A percentile compares a stretch with the other conserved stretches of the same genome.
phyloP scores from a whole-genome alignment of 2,113 vertebrate species.

The Coregonus clupeaformis region DNA sequence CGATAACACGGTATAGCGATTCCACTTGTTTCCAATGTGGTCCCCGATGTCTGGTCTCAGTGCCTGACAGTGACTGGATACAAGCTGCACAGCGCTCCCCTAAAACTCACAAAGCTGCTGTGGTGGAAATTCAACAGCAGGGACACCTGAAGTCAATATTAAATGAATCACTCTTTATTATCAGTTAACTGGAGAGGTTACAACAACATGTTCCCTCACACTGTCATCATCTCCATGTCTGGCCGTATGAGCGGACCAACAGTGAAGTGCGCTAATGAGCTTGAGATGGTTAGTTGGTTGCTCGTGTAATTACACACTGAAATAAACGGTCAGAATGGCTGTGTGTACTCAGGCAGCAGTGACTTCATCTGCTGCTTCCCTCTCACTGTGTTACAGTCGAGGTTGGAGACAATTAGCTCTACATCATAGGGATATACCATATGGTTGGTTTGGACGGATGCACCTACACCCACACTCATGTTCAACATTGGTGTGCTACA shows the following conservation, averaged over 20 bases:
- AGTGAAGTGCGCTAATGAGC: constrained; percentile 10
- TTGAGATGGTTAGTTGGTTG: background rate
- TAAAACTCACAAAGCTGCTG: background rate
- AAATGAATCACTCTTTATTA: no score
- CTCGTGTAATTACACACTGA: constrained; percentile 23
- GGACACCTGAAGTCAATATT: no score
- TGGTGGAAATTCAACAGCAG: no score
- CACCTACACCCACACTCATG: no score
- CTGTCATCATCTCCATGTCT: constrained; percentile 3
- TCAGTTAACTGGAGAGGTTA: no score
- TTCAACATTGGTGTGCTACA: no score
- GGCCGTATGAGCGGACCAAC: background rate
- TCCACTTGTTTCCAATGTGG: no score
- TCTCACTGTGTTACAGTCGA: constrained; percentile 11
- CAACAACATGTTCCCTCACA: no score
- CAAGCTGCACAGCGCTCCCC: constrained; percentile 6
- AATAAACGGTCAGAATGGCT: constrained; percentile 8
- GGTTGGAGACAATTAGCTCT: background rate
- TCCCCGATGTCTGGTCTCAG: background rate
- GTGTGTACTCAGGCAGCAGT: background rate
- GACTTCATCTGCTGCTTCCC: constrained; percentile 2
- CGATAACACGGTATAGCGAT: no score
- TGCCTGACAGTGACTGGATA: constrained; percentile 1
- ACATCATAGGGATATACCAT: background rate
- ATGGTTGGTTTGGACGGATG: background rate